Percentiles rank a stretch among this genome's conserved stretches.
Conservation (phyloP, 2,888 invertebrate species). For the Rhyacophila evoluta region DNA sequence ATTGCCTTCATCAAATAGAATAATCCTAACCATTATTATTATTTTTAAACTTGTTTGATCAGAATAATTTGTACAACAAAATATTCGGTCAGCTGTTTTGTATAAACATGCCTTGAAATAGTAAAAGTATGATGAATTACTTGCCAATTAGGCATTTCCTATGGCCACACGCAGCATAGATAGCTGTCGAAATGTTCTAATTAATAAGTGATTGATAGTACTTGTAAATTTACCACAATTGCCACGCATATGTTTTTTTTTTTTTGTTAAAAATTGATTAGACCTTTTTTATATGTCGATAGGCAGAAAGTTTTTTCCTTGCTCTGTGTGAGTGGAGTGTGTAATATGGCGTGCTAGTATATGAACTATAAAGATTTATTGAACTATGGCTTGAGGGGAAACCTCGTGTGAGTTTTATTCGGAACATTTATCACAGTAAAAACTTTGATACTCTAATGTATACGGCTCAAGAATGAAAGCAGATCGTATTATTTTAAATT, state of each 20-base stretch:
- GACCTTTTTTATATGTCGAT: not conserved
- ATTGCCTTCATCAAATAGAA: too few species aligned
- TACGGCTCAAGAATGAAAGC: not conserved
- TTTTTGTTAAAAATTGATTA: not conserved
- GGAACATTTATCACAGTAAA: slow-evolving; percentile 8
- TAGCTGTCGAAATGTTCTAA: slow-evolving; percentile 9
- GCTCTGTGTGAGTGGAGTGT: not conserved
- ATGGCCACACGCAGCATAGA: not conserved
- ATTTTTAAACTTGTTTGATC: too few species aligned
- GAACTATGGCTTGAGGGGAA: not conserved
- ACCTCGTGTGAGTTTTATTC: slow-evolving; percentile 11
- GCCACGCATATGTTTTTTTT: not conserved
- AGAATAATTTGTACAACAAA: too few species aligned
- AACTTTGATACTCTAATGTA: not conserved
- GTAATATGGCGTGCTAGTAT: not conserved
- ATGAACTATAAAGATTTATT: not conserved
- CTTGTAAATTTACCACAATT: not conserved
- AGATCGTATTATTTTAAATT: too few species aligned
- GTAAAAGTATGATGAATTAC: not conserved
- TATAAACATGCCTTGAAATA: not conserved
- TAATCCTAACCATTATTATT: too few species aligned
- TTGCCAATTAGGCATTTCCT: not conserved
- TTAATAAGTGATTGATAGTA: slow-evolving; percentile 1
- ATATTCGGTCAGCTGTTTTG: not conserved
- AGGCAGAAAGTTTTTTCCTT: slow-evolving; percentile 6